A percentile compares a stretch with the other conserved stretches of the same genome.
These are phyloP conservation scores for Zoanthus gigantus DNA, from an alignment of 92 coral and sea anemone genomes.

Conservation along the genomic window DNA sequence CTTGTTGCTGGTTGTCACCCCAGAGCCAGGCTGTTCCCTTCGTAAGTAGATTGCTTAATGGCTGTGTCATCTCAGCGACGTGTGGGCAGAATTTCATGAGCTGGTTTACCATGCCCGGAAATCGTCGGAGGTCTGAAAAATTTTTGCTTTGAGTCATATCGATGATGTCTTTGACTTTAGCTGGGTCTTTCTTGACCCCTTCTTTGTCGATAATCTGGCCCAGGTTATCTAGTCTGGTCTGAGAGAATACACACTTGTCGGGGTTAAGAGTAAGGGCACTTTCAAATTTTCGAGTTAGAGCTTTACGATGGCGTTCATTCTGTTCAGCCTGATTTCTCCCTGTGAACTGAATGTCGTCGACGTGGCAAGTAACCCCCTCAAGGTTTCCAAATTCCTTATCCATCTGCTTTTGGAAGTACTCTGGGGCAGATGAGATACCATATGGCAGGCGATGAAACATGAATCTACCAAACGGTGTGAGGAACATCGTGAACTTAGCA, in stretches of 20 bases:
- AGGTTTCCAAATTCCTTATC: constrained; percentile 56
- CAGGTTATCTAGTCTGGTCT: constrained; percentile 43
- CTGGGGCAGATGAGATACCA: constrained; percentile 53
- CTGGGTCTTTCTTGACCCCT: constrained; percentile 48
- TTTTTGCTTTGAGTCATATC: constrained; percentile 44
- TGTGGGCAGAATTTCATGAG: constrained; percentile 46
- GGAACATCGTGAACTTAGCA: constrained; percentile 35
- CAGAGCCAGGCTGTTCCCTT: constrained; percentile 33
- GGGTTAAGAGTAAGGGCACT: constrained; percentile 50
- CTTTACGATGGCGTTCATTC: constrained; percentile 35
- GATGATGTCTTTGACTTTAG: constrained; percentile 42
- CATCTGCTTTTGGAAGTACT: constrained; percentile 64
- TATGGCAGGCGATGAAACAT: constrained; percentile 63
- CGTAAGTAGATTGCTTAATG: no score
- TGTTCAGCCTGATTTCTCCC: constrained; percentile 69
- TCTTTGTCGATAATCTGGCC: constrained; percentile 43
- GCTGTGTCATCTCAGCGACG: constrained; percentile 51
- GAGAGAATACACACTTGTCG: constrained; percentile 56
- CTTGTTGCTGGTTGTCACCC: constrained; percentile 39
- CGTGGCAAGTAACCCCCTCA: constrained; percentile 62
- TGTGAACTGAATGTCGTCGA: constrained; percentile 59
- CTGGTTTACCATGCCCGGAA: constrained; percentile 64
- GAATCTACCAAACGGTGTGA: constrained; percentile 54
- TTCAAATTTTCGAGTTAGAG: no score
- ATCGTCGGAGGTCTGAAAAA: constrained; percentile 42